Percentiles rank a stretch among this genome's conserved stretches.
Conservation (phyloP, 2,113 vertebrate species). For the Diadophis punctatus region DNA sequence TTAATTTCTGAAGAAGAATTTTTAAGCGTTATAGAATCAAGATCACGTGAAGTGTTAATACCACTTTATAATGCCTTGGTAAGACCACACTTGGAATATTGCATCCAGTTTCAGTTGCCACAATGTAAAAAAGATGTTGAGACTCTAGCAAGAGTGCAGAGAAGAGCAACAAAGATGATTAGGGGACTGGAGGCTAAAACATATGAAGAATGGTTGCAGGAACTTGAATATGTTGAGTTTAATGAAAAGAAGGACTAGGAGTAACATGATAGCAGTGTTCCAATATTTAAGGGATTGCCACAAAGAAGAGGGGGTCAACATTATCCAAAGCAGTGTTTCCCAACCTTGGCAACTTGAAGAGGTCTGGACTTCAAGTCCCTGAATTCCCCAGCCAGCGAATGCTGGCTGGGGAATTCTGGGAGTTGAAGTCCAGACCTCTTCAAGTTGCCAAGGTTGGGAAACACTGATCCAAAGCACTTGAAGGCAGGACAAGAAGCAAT, state of each 20-base stretch:
- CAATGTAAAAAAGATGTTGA: background rate
- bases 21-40: background rate
- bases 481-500: background rate
- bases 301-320: background rate
- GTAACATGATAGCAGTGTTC: background rate
- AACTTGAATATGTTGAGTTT: background rate
- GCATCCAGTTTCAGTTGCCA: background rate
- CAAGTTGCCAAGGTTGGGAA: no score
- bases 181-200: no score
- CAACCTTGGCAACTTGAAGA: no score
- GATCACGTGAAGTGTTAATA: background rate
- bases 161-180: background rate
- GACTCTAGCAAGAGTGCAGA: background rate
- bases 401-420: no score
- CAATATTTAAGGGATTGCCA: background rate
- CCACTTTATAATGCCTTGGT: background rate
- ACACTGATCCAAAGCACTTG: background rate
- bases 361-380: no score
- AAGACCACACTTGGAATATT: background rate
- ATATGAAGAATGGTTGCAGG: background rate
- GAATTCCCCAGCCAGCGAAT: no score
- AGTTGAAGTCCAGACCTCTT: no score
- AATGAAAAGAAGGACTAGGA: background rate
- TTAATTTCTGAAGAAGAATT: constrained; percentile 10
- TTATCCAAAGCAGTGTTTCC: no score